A percentile compares a stretch with the other conserved stretches of the same genome.
phyloP scores from a whole-genome alignment of 53 echinoderm and acorn worm genomes.

The Temnopleurus reevesii region DNA sequence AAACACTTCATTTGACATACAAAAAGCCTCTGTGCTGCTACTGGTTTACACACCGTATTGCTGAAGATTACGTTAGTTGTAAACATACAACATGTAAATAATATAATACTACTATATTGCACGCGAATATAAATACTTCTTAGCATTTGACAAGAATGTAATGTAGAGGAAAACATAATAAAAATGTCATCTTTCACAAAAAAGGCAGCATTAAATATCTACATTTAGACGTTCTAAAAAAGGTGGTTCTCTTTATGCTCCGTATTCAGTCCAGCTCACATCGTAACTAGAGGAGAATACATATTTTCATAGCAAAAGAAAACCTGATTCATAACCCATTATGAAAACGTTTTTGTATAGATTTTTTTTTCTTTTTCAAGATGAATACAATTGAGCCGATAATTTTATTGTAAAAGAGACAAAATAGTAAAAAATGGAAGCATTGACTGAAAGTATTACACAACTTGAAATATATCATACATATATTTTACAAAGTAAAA shows the following conservation, averaged over 20 bases:
- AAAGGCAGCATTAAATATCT: conserved; percentile 38
- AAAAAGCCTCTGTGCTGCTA: background rate
- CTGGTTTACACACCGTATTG: background rate
- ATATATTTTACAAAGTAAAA: background rate
- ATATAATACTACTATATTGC: conserved; percentile 54
- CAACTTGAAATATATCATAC: background rate
- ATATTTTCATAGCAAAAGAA: background rate
- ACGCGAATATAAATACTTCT: conserved; percentile 47
- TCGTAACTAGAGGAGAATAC: conserved; percentile 16
- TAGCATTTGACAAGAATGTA: conserved; percentile 27
- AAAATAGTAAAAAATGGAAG: conserved; percentile 47
- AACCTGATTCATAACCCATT: conserved; percentile 37
- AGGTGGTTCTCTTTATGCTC: background rate
- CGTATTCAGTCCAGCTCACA: background rate
- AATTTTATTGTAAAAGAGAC: conserved; percentile 1
- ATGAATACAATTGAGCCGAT: conserved; percentile 57
- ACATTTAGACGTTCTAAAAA: background rate
- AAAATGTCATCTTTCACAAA: background rate
- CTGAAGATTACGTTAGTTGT: background rate
- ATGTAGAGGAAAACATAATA: conserved; percentile 10
- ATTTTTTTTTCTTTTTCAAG: conserved; percentile 11
- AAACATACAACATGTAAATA: conserved; percentile 2
- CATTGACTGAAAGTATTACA: conserved; percentile 38
- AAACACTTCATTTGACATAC: background rate
- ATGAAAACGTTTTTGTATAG: background rate